Evolutionary conservation across 2,888 invertebrate genomes (phyloP).

Genomic region (Troides aeacus): DNA sequence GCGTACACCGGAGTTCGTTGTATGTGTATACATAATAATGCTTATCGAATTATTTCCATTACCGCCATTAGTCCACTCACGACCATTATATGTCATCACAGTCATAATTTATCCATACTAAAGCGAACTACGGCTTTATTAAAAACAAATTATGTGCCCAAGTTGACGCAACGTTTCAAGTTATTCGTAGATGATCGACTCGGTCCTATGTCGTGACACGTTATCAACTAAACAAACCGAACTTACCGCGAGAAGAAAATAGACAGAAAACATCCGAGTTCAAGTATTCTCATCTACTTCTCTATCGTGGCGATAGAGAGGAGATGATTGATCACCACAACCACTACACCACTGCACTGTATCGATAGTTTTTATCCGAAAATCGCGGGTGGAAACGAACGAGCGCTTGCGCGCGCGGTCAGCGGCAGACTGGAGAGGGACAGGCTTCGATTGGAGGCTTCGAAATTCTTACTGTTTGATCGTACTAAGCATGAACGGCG

Average conservation of each 20-base stretch:
- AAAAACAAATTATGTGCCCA: neutral
- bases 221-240: slow-evolving; percentile 9
- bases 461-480: slow-evolving; percentile 11
- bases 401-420: slow-evolving; percentile 66
- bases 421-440: slow-evolving; percentile 55
- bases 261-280: slow-evolving; percentile 47
- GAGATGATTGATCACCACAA: slow-evolving; percentile 51
- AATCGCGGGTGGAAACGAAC: slow-evolving; percentile 27
- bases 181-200: slow-evolving; percentile 24
- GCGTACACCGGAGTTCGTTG: no score
- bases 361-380: slow-evolving; percentile 21
- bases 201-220: slow-evolving; percentile 15
- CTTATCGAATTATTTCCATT: no score
- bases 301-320: slow-evolving; percentile 71
- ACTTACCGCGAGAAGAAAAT: slow-evolving; percentile 44
- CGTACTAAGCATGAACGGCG: neutral
- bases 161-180: slow-evolving; percentile 26
- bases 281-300: slow-evolving; percentile 52
- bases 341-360: slow-evolving; percentile 48
- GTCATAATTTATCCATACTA: no score
- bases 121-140: neutral
- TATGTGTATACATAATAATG: no score
- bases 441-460: slow-evolving; percentile 39
- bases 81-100: no score
- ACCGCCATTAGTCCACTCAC: no score